Conservation (phyloP, 2,113 vertebrate genomes). For the Ciconia stormi region DNA sequence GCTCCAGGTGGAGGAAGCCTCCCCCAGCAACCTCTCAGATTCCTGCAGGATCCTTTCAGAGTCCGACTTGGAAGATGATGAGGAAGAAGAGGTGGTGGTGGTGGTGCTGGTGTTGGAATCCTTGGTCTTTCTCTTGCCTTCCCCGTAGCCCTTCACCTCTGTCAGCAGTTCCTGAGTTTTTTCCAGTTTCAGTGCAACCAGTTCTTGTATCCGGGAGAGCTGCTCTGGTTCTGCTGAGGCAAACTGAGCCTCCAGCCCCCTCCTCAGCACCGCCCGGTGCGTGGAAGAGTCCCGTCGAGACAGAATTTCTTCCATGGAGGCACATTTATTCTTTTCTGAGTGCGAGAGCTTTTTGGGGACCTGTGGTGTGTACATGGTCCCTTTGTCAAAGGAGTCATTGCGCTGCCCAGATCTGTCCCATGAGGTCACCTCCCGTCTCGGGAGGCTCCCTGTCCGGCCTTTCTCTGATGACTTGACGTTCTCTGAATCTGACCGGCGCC, state of each 20-base stretch:
- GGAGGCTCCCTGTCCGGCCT: conserved; percentile 74
- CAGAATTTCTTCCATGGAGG: conserved; percentile 91
- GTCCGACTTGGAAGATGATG: conserved; percentile 59
- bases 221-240: neutral
- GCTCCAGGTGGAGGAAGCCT: conserved; percentile 84
- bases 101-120: conserved; percentile 49
- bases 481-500: conserved; percentile 75
- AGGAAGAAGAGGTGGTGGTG: neutral
- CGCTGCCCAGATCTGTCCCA: conserved; percentile 57
- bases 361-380: conserved; percentile 78
- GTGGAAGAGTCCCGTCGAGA: conserved; percentile 73
- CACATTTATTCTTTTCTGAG: conserved; percentile 84
- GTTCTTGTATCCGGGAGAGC: conserved; percentile 83
- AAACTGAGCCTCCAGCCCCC: conserved; percentile 21
- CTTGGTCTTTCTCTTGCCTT: conserved; percentile 72
- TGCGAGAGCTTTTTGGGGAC: conserved; percentile 73
- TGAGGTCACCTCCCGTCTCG: conserved; percentile 34
- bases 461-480: neutral
- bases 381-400: conserved; percentile 66
- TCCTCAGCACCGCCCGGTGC: neutral
- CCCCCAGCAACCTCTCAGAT: conserved; percentile 84
- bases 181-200: conserved; percentile 89
- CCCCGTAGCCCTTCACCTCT: conserved; percentile 80
- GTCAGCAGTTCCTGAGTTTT: conserved; percentile 88
- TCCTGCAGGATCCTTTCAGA: conserved; percentile 79